Base-by-base conservation (phyloP, 2,888 invertebrate genomes). In the Oscheius sp. region DNA sequence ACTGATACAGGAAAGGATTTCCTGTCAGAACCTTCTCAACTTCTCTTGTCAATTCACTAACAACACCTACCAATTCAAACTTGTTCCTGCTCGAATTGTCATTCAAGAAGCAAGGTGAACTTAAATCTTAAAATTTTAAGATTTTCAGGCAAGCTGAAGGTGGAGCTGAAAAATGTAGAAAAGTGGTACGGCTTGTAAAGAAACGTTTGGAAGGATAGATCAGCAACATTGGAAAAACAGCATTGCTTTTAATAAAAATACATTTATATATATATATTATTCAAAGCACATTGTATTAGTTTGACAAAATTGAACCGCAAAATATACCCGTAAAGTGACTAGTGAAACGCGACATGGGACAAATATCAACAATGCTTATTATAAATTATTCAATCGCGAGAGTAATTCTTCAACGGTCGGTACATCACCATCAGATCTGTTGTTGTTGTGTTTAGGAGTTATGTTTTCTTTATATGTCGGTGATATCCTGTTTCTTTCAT, bases 121-220 rank as follows among this genome's bases (percentile, higher is more conserved):
- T 72, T 36, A 84, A 83, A 22, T 81, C 83, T 20, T 82, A 84
- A 44, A 84, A 84, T 67, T 84, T 84, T 57, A n/a, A n/a, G n/a
- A n/a, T n/a, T n/a, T n/a, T n/a, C n/a, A 67, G 84, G 22, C 75
- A 82, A 51, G 84, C 84, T 9, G 84, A 84, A 49, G 70, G 73
- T 33, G 84, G 84, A 26, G 82, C 82, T 20, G 83, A 85, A 41
- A 84, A 85, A 68, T 84, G 84, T 57, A 71, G 80, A 24, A 80
- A 82, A 67, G 78, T 84, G 4, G 74, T 80, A n/a, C 67, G 74
- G 64, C 65, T 76, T 62, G 80, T 80, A 9, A 80, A 80, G 64
- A 73, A 76, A 47, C 45, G 80, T 26, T 47, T 78, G 26, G 78
- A 63, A 59, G 59, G 59, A 26, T 67, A 47, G 14, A 36, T 36